Evolutionary conservation across 2,888 invertebrate species (phyloP), one percentile per base, ranked within the genome.

Genomic region (Aspidiotus destructor): DNA sequence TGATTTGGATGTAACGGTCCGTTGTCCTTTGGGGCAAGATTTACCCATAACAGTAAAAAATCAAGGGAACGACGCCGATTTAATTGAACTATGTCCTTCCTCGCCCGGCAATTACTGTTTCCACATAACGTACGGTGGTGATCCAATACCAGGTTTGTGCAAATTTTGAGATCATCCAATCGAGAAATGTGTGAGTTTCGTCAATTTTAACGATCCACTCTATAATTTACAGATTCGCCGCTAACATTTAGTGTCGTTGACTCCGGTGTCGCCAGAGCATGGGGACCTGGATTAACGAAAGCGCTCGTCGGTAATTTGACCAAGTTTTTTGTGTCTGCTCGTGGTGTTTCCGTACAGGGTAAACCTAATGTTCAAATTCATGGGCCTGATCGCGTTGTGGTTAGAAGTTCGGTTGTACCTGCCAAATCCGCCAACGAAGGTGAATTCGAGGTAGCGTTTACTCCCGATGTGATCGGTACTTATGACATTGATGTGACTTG

Each of bases 391-490:
- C 83, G 82, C 67, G 81, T 63, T 9, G 77, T 78, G 11, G 70
- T 70, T 11, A 79, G 71, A 80, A 80, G 15, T 79, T 80, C 10
- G 75, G 69, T 60, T 57, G 76, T 44, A 79, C 81, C 60, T 77
- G 79, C 72, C 60, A 73, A 72, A 57, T 70, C 69, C 40, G 71
- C 68, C 28, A 70, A 71, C 13, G 72, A 73, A 17, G 88, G 90
- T 1, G 88, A 91, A 73, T 95, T 90, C 84, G 86, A 88, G 71
- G 91, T 95, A 61, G 88, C 91, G 0, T 98, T 95, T 78, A 86
- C 88, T 1, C 95, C 97, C 0, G 84, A 88, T 0, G 91, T 92
- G 74, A 89, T 92, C n/a, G 97, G 97, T 1, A 83, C 88, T 54
- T 96, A 93, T 76, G 92, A 94, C 77, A 86, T 96, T 44, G 81